Evolutionary conservation across 1,140 invertebrate genomes (phyloP).

Genomic region (Medauroidea extradentata): DNA sequence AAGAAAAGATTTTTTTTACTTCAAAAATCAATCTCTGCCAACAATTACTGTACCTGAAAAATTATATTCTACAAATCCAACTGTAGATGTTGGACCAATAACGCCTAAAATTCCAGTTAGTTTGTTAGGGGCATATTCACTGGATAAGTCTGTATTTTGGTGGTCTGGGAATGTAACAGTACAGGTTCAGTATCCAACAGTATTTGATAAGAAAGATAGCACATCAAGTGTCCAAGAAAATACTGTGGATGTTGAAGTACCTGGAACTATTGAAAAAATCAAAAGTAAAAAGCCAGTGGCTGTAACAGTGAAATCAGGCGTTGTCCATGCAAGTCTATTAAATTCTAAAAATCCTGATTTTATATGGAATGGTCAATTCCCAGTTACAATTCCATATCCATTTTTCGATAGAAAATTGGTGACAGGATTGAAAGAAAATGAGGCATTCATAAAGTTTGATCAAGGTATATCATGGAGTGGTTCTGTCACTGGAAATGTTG

Average conservation of each 20-base stretch:
- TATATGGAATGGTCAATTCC: too few relatives aligned
- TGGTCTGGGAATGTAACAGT: neutral
- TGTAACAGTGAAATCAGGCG: neutral
- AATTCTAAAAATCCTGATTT: neutral
- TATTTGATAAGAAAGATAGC: neutral
- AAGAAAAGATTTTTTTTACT: neutral
- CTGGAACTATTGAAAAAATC: neutral
- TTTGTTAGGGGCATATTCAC: constrained; percentile 5
- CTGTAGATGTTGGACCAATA: neutral
- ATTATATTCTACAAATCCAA: neutral
- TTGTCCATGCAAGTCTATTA: too few relatives aligned
- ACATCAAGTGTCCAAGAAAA: too few relatives aligned
- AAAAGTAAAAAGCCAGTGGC: neutral
- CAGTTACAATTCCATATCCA: too few relatives aligned
- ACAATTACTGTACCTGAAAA: neutral
- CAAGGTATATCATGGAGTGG: too few relatives aligned
- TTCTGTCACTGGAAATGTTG: too few relatives aligned
- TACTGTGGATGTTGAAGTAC: too few relatives aligned
- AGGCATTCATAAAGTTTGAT: too few relatives aligned
- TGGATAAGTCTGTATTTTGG: constrained; percentile 1
- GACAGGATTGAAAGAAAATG: too few relatives aligned
- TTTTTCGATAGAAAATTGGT: too few relatives aligned
- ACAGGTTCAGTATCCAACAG: neutral
- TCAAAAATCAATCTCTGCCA: neutral
- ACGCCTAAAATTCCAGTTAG: neutral